Evolutionary conservation across 2,888 invertebrate genomes (phyloP), one percentile per base, ranked within the genome.

Genomic region (Drosophila kokeensis): DNA sequence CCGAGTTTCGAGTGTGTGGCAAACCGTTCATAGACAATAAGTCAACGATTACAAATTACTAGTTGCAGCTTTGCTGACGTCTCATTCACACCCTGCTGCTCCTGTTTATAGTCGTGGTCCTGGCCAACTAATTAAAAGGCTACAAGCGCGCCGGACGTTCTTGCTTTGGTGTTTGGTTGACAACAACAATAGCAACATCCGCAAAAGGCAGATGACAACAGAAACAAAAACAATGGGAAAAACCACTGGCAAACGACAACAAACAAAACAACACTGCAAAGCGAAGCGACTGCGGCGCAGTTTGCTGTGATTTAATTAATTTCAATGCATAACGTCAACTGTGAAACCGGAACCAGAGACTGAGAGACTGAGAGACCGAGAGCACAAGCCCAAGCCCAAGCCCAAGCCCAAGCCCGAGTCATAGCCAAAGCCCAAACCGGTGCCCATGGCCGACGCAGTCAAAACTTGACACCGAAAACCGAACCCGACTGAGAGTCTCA

Each of bases 221-320:
- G 36, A 30, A 61, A 42, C 65, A 67, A 67, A n/a, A 70, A 54
- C 75, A 72, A 50, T 58, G 64, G 27, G 29, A 53, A 73, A 73
- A 55, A 45, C 52, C 59, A 65, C 52, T 60, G 71, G 57, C 72
- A 69, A 53, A 57, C n/a, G 54, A 74, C 70, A 74, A 54, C 55
- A 50, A 50, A 50, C 29, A n/a, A 52, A 32, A 13, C 13, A 55
- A n/a, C 45, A 55, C n/a, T 38, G 55, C 27, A 62, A 69, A 55
- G 30, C 54, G 58, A 30, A 45, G 68, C 68, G 42, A 77, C 76
- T 77, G 74, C 58, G 83, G 52, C 81, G 71, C 72, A 70, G 77
- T 81, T 87, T 76, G 82, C 90, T 83, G 83, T 90, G 90, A 91
- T 91, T 91, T 90, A 91, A 91, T 91, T 91, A 91, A 90, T 89